A percentile compares a stretch with the other conserved stretches of the same genome.
phyloP scores from a whole-genome alignment of 37 sponge, comb jelly and placozoan genomes.

The Agelas oroides region DNA sequence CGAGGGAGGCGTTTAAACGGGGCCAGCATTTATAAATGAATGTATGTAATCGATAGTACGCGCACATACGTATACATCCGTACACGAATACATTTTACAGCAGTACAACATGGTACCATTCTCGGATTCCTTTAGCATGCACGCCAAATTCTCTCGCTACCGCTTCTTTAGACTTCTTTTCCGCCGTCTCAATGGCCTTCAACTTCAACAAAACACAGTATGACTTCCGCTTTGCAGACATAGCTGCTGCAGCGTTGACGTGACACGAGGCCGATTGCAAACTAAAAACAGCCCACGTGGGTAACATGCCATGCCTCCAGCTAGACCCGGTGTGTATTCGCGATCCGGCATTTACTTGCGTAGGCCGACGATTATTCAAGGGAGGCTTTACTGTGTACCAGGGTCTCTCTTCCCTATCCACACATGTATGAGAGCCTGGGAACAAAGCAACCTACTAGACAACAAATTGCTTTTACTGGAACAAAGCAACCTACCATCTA shows the following conservation, averaged over 20 bases:
- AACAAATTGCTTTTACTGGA: no score
- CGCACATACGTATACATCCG: no score
- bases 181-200: slow-evolving; percentile 13
- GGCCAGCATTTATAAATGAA: neutral
- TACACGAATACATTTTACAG: no score
- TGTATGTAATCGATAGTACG: no score
- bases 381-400: neutral
- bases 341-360: no score
- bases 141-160: slow-evolving; percentile 19
- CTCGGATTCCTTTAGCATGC: slow-evolving; percentile 17
- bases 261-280: neutral
- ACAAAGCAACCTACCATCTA: no score
- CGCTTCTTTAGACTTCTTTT: slow-evolving; percentile 6
- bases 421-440: no score
- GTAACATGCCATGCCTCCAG: neutral
- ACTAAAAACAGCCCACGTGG: no score
- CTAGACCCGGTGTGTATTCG: neutral
- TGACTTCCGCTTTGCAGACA: neutral
- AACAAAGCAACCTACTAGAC: no score
- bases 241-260: neutral
- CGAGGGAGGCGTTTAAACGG: neutral
- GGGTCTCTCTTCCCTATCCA: no score
- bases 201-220: slow-evolving; percentile 16
- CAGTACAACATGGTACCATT: no score
- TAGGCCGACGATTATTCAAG: neutral